Base-by-base conservation (phyloP, 2,113 vertebrate genomes). In the Cyprinodon tularosa region DNA sequence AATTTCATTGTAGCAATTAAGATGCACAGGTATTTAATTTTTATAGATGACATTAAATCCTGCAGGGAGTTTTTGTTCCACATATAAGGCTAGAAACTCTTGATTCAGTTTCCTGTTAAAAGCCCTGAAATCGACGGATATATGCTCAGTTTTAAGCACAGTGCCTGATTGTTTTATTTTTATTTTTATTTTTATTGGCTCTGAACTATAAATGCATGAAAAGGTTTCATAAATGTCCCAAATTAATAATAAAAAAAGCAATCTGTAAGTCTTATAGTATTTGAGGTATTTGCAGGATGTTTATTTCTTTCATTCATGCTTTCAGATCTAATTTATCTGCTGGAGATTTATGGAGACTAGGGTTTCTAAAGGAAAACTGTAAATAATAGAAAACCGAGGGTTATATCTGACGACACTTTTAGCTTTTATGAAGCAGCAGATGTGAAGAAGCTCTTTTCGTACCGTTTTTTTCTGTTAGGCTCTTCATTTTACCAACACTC, bases 1-100 rank as follows among this genome's bases (percentile, higher is more conserved):
- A 82, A 88, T 85, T 71, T 66, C 37, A 72, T 86, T 5, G 17
- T 66, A 83, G 77, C 88, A 81, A 86, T 72, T 77, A 72, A 81
- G 83, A 88, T 78, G 17, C 73, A 82, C 68, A 68, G 4, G 68
- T 40, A 44, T 69, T 66, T 78, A 2, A 66, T 86, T 80, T 76
- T 73, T 75, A 44, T 17, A 50, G 45, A 83, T 82, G 50, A 36
- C 29, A 79, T 86, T 20, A 71, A 65, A 61, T 78, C 71, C 2
- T 9, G 65, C 47, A 13, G 81, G 71, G 76, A 57, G 50, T n/a
- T 6, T 57, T 57, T 57, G 50, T 57, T 17, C 7, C 10, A 20
- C 2, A 53, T 15, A 20, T 53, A 53, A n/a, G 9, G 3, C n/a
- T 9, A 1, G 3, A n/a, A 53, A 53, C 14, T 8, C 4, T 53